Evolutionary conservation across 2,797 vertebrate species (phyloP).

Genomic region (Intellagama lesueurii): DNA sequence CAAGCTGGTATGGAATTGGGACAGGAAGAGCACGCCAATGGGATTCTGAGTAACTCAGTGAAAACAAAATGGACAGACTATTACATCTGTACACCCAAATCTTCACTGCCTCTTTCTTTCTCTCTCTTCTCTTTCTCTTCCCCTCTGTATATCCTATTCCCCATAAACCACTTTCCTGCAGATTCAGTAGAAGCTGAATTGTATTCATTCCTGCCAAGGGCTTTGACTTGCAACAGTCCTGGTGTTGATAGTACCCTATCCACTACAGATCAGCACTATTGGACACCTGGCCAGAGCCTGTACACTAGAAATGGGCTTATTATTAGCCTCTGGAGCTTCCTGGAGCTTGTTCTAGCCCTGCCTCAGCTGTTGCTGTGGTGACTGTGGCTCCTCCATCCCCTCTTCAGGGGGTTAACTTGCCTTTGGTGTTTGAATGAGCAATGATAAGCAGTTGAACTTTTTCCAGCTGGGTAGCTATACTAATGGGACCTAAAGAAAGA

Average conservation of each 20-base stretch:
- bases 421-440: background rate
- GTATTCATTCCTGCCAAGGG: background rate
- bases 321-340: background rate
- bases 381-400: background rate
- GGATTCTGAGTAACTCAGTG: background rate
- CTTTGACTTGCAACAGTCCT: background rate
- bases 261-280: background rate
- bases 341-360: background rate
- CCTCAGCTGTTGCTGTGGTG: too few species aligned
- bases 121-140: too few species aligned
- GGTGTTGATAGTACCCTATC: background rate
- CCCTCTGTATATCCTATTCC: too few species aligned
- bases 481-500: background rate
- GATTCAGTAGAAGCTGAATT: background rate
- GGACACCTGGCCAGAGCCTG: background rate
- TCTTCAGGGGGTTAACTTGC: background rate
- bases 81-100: background rate
- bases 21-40: background rate
- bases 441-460: background rate
- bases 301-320: too few species aligned
- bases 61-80: background rate
- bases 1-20: background rate
- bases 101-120: too few species aligned
- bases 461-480: background rate
- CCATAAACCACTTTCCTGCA: background rate